Conservation (phyloP, 2,888 invertebrate species). For the Lochmaea crataegi region DNA sequence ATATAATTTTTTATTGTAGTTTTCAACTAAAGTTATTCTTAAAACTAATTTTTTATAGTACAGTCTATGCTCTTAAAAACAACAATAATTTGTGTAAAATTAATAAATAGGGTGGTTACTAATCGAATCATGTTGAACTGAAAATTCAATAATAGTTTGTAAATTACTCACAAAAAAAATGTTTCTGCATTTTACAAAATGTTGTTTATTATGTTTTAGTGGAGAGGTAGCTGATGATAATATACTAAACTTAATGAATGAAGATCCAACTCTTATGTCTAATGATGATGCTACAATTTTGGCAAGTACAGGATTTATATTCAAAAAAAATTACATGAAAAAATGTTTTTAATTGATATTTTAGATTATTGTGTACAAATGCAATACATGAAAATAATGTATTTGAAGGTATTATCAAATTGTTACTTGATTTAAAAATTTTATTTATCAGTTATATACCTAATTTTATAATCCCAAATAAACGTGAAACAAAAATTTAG, state of each 20-base stretch:
- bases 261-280: background rate
- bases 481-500: background rate
- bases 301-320: slow-evolving; percentile 1
- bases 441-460: background rate
- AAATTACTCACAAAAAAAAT: background rate
- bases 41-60: too few relatives aligned
- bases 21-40: too few relatives aligned
- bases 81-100: too few relatives aligned
- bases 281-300: background rate
- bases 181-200: background rate
- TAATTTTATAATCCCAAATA: background rate
- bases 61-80: too few relatives aligned
- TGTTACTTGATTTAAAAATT: background rate
- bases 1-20: too few relatives aligned
- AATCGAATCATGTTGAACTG: too few relatives aligned
- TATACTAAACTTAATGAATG: background rate
- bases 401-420: background rate
- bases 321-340: background rate
- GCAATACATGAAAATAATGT: background rate
- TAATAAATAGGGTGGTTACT: too few relatives aligned
- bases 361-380: background rate
- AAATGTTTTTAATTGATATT: background rate
- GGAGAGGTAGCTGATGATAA: slow-evolving; percentile 12
- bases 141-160: background rate
- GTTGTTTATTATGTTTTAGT: slow-evolving; percentile 19